Percentiles rank a stretch among this genome's conserved stretches.
Evolutionary conservation across 2,888 invertebrate species (phyloP).

Genomic region (Panzeria rudis): DNA sequence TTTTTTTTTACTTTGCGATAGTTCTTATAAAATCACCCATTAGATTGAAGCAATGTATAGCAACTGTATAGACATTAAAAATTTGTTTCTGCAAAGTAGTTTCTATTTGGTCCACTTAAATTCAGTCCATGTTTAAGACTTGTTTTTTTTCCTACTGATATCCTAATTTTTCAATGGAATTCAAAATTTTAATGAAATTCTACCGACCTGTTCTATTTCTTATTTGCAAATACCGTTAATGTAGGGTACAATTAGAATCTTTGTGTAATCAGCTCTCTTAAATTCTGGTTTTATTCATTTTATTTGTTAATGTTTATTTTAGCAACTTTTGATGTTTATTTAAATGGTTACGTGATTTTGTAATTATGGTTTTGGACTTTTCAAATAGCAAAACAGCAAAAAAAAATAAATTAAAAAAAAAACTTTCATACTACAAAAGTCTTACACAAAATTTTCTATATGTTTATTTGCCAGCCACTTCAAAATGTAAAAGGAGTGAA

Average conservation of each 20-base stretch:
- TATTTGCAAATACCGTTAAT: neutral
- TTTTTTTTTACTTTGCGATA: too few species aligned
- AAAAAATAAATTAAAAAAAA: neutral
- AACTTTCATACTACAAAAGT: constrained; percentile 28
- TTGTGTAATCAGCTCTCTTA: neutral
- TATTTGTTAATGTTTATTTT: constrained; percentile 56
- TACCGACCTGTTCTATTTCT: too few species aligned
- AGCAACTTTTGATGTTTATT: constrained; percentile 72
- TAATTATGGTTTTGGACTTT: constrained; percentile 72
- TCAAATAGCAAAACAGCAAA: neutral
- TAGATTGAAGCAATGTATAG: too few species aligned
- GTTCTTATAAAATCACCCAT: too few species aligned
- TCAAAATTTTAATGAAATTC: too few species aligned
- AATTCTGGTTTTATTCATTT: constrained; percentile 12
- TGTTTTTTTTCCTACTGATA: too few species aligned
- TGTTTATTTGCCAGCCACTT: constrained; percentile 17
- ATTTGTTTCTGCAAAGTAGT: too few species aligned
- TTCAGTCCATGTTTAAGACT: too few species aligned
- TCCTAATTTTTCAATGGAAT: too few species aligned
- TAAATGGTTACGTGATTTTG: constrained; percentile 75
- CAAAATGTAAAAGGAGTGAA: neutral
- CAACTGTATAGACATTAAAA: too few species aligned
- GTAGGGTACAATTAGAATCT: neutral
- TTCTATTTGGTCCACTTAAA: too few species aligned
- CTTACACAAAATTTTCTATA: constrained; percentile 40